phyloP scores from a whole-genome alignment of 2,113 vertebrate genomes.

The Nesogale talazaci region DNA sequence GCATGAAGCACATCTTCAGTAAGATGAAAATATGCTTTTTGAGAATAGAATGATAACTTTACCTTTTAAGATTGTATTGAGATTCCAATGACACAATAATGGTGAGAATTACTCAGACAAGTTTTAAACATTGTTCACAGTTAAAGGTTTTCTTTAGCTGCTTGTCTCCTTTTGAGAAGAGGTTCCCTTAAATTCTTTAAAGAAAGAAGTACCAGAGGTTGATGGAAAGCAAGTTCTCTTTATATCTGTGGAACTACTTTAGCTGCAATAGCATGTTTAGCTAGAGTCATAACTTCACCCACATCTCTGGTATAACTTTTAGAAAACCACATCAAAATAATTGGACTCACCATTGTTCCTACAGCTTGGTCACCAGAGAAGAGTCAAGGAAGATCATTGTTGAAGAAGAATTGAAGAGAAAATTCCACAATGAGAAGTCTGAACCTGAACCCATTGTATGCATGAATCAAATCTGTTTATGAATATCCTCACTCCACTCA shows the following conservation, averaged over 20 bases:
- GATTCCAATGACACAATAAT: neutral
- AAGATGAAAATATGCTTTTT: neutral
- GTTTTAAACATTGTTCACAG: neutral
- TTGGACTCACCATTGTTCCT: slow-evolving; percentile 30
- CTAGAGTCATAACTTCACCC: too few species aligned
- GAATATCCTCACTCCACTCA: neutral
- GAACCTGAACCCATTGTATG: neutral
- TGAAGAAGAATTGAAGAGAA: slow-evolving; percentile 1
- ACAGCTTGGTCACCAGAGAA: neutral
- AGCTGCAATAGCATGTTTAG: neutral
- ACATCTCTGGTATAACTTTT: neutral
- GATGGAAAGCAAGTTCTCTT: neutral
- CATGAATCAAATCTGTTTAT: neutral
- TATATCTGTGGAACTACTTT: neutral
- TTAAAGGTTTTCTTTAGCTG: neutral
- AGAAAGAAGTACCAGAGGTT: neutral
- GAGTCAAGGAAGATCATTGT: neutral
- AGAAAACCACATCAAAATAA: neutral
- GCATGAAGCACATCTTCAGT: too few species aligned
- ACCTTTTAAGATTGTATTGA: neutral
- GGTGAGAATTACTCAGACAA: neutral
- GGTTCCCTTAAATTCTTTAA: neutral
- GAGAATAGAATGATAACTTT: neutral
- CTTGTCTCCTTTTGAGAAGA: neutral
- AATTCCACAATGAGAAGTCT: slow-evolving; percentile 18